phyloP scores from a whole-genome alignment of 2,113 vertebrate genomes.

The Amphiprion percula region DNA sequence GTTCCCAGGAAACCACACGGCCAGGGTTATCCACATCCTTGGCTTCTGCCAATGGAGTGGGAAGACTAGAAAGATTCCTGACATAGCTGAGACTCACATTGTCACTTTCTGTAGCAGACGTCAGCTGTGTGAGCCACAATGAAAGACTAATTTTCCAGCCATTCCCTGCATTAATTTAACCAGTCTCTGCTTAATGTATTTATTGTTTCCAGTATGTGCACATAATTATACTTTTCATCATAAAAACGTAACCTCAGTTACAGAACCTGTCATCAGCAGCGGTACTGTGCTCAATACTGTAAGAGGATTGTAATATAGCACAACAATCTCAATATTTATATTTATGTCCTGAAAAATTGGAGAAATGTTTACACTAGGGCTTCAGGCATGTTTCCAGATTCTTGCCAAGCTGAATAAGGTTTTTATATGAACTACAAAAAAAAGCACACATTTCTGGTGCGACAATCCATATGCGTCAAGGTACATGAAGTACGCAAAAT shows the following conservation, averaged over 20 bases:
- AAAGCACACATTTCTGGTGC: conserved; percentile 19
- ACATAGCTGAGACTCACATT: conserved; percentile 35
- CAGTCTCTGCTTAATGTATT: conserved; percentile 30
- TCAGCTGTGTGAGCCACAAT: conserved; percentile 7
- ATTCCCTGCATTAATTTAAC: background rate
- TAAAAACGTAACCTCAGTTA: background rate
- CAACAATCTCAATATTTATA: background rate
- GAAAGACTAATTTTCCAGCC: conserved; percentile 38
- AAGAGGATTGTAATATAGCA: background rate
- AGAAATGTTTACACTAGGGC: background rate
- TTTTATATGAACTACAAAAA: conserved; percentile 23
- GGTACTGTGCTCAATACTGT: conserved; percentile 13
- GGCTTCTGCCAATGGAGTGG: conserved; percentile 82
- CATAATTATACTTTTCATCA: conserved; percentile 25
- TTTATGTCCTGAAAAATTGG: conserved; percentile 13
- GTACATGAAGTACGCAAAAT: conserved; percentile 23
- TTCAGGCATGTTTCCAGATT: conserved; percentile 1
- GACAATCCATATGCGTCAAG: conserved; percentile 6
- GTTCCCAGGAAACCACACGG: conserved; percentile 55
- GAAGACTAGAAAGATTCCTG: conserved; percentile 79
- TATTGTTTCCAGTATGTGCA: conserved; percentile 45
- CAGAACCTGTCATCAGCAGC: background rate
- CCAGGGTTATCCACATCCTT: conserved; percentile 68
- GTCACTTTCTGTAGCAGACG: conserved; percentile 45
- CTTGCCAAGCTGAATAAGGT: conserved; percentile 4